Base-by-base conservation (phyloP, 2,113 vertebrate species). In the Gila orcuttii region DNA sequence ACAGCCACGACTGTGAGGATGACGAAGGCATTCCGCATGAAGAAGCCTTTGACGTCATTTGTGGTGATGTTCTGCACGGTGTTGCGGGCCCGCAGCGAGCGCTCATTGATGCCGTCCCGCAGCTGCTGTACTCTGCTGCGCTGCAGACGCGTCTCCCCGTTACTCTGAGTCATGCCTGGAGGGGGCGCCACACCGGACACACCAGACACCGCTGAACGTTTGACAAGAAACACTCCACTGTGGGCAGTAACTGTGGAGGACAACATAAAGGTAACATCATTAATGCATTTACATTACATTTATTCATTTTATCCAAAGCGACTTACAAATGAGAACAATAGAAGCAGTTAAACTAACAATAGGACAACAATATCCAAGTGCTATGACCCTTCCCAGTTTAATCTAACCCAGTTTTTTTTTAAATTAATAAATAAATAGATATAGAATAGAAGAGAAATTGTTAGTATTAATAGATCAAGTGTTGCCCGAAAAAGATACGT, bases 1-100 rank as follows among this genome's bases (percentile, higher is more conserved):
- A 99, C 98, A 3, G 96, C 98, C 8, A 93, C 88, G n/a, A 99
- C 47, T 0, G 98, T 99, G 88, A 99, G 95, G 66, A 99, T 94
- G 85, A 99, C 98, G 91, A 99, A 99, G 80, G 97, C 96, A 90
- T 99, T 99, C 93, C 94, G 94, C 68, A 94, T 91, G 81, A 98
- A 93, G 93, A 95, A 99, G 91, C 93, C 92, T 91, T 95, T 97
- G 81, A 99, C 93, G 66, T 97, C 96, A 1, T 96, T 92, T 85
- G 93, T 95, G 7, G 93, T 96, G 91, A 99, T 95, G 93, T 92
- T 97, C 86, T 96, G 94, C 68, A 98, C 93, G 90, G 93, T 97
- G 92, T 96, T 97, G 90, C 95, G 97, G 5, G 97, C 97, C 91
- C 93, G 86, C 78, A 95, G 91, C 0, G 97, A 96, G 86, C 95